Evolutionary conservation across 2,888 invertebrate genomes (phyloP), one percentile per base, ranked within the genome.

Genomic region (Leptopilina myrica): DNA sequence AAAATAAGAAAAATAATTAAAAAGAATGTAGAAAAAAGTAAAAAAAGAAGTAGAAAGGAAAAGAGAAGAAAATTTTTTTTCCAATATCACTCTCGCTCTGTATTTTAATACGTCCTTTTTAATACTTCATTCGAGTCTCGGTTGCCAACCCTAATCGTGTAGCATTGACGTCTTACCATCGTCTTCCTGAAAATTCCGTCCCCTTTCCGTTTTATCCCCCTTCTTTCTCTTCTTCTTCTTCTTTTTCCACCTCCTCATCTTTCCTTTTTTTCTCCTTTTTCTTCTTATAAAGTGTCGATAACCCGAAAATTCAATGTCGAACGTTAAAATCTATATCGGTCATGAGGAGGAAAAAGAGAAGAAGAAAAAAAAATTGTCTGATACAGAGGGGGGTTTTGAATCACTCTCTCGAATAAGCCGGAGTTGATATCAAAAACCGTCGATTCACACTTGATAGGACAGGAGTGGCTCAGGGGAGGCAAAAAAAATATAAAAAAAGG

Each of bases 401-500:
- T 84, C 84, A 80, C 80, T 80, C 80, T 76, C 78, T 82, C 83
- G 87, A 86, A 86, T 88, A 85, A 86, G 86, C 86, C 80, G 80
- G 83, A 84, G 79, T 86, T 88, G 87, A 88, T 88, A 86, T 85
- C 85, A 49, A 83, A 87, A 87, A 88, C 84, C 85, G 86, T 85
- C 86, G 88, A 86, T 87, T 89, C 86, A 76, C 82, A 80, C 78
- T 80, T 80, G 78, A 80, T 81, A 78, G 82, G 80, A 82, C 83
- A 20, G 76, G 62, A 73, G 76, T 78, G 79, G 81, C 65, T 80
- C 77, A 82, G 79, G 11, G 7, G 64, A 20, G 46, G 43, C 33
- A 33, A 33, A 33, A 33, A 26, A 33, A 33, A 43, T 4, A 33
- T 7, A 43, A 43, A 43, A 43, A 43, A 43, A 43, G 43, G n/a